Conservation (phyloP, 2,888 invertebrate genomes). For the Patella caerulea region DNA sequence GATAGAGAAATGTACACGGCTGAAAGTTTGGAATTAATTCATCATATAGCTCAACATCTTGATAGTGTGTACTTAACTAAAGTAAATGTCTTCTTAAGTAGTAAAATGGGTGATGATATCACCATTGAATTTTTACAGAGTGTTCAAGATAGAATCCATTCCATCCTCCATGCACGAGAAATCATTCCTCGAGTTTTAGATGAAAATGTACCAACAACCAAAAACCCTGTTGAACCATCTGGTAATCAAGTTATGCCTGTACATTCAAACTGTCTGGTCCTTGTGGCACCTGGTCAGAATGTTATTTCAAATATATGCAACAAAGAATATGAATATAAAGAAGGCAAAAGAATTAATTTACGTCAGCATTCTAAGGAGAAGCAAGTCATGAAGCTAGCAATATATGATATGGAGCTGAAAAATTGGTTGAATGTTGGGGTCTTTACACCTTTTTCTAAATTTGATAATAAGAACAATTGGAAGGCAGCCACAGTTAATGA, state of each 20-base stretch:
- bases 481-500: constrained; percentile 8
- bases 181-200: background rate
- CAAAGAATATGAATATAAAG: background rate
- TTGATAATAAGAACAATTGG: constrained; percentile 22
- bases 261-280: background rate
- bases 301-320: background rate
- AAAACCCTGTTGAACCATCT: background rate
- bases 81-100: background rate
- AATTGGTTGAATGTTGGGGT: background rate
- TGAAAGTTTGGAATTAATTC: background rate
- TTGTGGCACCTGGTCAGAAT: background rate
- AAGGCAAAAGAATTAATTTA: background rate
- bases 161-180: background rate
- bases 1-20: background rate
- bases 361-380: background rate
- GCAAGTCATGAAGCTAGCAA: background rate
- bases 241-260: background rate
- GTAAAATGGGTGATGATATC: background rate
- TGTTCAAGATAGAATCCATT: background rate
- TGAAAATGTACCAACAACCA: background rate
- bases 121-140: background rate
- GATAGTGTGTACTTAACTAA: background rate
- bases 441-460: background rate
- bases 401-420: background rate
- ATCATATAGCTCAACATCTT: background rate